These are phyloP conservation scores for Delichon dasypus DNA, from an alignment of 2,797 vertebrate species.

Conservation along the genomic window DNA sequence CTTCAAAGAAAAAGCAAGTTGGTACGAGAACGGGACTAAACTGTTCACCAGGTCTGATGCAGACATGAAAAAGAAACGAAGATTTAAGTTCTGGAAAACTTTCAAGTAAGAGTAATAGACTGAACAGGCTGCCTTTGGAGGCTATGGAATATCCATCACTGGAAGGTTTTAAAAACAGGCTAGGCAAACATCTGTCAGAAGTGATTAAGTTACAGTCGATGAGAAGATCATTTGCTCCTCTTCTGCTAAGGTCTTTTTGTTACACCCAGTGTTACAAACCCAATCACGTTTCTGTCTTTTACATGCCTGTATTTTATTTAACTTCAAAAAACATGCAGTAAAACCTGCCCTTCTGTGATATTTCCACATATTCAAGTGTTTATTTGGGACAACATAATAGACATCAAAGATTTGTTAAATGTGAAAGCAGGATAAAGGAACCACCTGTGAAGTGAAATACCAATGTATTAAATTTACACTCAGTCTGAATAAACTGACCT, in stretches of 20 bases:
- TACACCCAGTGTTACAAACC: neutral
- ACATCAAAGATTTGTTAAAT: neutral
- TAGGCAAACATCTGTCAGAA: slow-evolving; percentile 27
- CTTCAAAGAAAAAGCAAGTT: neutral
- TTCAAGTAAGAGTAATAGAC: slow-evolving; percentile 31
- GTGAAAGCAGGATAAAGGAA: neutral
- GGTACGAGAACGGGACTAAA: neutral
- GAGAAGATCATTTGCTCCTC: neutral
- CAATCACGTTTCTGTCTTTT: neutral
- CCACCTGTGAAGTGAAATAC: neutral
- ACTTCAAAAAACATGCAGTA: neutral
- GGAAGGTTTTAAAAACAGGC: slow-evolving; percentile 5
- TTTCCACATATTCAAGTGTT: neutral
- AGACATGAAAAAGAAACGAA: slow-evolving; percentile 17
- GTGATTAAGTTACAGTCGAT: neutral
- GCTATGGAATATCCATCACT: slow-evolving; percentile 21
- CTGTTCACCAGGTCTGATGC: slow-evolving; percentile 20
- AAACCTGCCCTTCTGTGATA: neutral
- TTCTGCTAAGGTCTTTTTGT: neutral
- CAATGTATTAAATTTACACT: neutral
- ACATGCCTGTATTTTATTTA: neutral
- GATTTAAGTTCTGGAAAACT: slow-evolving; percentile 33
- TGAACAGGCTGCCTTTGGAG: neutral
- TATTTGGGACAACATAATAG: neutral
- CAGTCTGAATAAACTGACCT: neutral